phyloP scores from a whole-genome alignment of 2,888 invertebrate species.

The Leptogaster cylindrica region DNA sequence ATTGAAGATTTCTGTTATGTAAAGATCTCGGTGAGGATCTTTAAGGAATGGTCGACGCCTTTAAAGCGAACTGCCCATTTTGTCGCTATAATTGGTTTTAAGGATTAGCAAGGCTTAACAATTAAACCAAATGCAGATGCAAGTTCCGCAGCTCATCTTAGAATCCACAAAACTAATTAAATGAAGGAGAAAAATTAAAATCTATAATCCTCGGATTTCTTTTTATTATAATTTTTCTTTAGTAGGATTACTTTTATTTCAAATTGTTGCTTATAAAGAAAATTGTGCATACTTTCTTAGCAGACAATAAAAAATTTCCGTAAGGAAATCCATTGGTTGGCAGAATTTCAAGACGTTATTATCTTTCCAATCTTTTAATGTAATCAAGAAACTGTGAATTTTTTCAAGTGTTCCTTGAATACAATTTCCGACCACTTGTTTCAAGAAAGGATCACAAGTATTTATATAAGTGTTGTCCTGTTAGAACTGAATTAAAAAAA shows the following conservation, averaged over 20 bases:
- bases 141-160: not conserved
- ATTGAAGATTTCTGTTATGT: too few relatives aligned
- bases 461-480: conserved; percentile 24
- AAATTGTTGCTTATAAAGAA: too few relatives aligned
- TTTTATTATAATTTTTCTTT: not conserved
- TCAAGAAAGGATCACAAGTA: conserved; percentile 19
- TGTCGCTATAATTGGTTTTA: conserved; percentile 15
- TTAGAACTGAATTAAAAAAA: conserved; percentile 14
- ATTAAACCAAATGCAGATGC: too few relatives aligned
- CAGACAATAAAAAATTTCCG: too few relatives aligned
- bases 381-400: conserved; percentile 46
- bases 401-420: conserved; percentile 40
- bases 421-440: conserved; percentile 42
- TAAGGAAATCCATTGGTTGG: conserved; percentile 5
- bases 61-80: not conserved
- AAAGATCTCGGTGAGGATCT: too few relatives aligned
- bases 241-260: not conserved
- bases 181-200: not conserved
- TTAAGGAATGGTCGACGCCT: too few relatives aligned
- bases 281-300: too few relatives aligned
- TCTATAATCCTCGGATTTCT: not conserved
- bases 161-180: not conserved
- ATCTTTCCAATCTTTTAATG: conserved; percentile 39
- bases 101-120: conserved; percentile 6
- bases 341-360: conserved; percentile 9